Base-by-base conservation (phyloP, 2,113 vertebrate genomes). In the Takifugu flavidus region DNA sequence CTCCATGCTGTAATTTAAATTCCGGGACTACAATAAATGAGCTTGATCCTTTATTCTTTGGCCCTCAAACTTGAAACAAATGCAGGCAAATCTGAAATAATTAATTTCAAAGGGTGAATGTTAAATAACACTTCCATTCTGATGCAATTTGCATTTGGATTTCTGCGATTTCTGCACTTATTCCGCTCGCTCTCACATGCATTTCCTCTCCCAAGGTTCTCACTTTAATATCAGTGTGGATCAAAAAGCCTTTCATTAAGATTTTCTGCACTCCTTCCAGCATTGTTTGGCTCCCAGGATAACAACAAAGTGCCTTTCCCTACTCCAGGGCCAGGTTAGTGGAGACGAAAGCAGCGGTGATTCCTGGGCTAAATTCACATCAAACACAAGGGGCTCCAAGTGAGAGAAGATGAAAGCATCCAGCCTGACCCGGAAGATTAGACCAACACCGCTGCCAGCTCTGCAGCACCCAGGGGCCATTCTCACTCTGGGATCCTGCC, bases 321-420 rank as follows among this genome's bases (percentile, higher is more conserved):
- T 76, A 75, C 83, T 82, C 75, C 59, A 59, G 84, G 83, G 84
- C 86, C 83, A 89, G 88, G 86, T 89, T 88, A 86, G 84, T 51
- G 34, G 43, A 87, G 85, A 86, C 85, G 83, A 89, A 89, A 90
- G 83, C 82, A 86, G 60, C 73, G 60, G 83, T 88, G 88, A 86
- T 89, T 90, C 86, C 86, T 85, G 82, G 77, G 85, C 83, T 90
- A 89, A 90, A 86, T 90, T 90, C 89, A 89, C 88, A 89, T 90
- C 88, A 90, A 90, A 90, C 88, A 89, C 83, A 69, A 80, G 85
- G 77, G 82, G 83, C 84, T 81, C 83, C 75, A 77, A 89, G 88
- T 86, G 86, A 85, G 85, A 85, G 80, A 83, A 90, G 88, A 89
- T 89, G 88, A 89, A 89, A 90, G 88, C 78, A 53, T 49, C 85